Evolutionary conservation across 2,888 invertebrate genomes (phyloP), one percentile per base, ranked within the genome.

Genomic region (Amblyteles armatorius): DNA sequence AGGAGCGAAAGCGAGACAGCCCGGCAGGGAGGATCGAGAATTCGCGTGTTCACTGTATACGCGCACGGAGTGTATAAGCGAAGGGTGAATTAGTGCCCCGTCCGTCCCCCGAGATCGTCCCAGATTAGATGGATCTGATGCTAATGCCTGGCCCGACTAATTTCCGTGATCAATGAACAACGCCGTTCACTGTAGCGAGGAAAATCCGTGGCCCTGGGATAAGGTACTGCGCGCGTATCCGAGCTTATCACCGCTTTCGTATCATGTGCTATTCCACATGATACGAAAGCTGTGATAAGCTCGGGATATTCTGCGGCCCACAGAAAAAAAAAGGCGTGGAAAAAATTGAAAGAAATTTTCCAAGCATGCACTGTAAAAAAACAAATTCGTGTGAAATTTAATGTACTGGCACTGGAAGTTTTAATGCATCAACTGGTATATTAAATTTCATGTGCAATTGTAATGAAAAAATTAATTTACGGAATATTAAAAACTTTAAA

Each of bases 111-210:
- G 86, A 89, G 87, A 83, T 63, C 79, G 71, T 67, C 76, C 79
- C 55, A 80, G 79, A 79, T 83, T 83, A 83, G 83, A 89, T 88
- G 86, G 89, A 91, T 92, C 87, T 88, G 88, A 91, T 90, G 90
- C 89, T 90, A 91, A 92, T 91, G 87, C 89, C 80, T 19, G 81
- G 84, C 87, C 79, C 87, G 89, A 90, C 91, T 91, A 91, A 92
- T 92, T 91, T 90, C 88, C 69, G 76, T 79, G 86, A 83, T 85
- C 86, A 84, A 63, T 82, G 82, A 83, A 83, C 76, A 80, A 76
- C 80, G 50, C 11, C 40, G 67, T n/a, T 50, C 77, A 52, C 16
- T 67, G 40, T 67, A 77, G 65, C 77, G 65, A 33, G 52, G 52
- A 77, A 77, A 77, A 77, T 67, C 55, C 67, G 50, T 22, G 55